Evolutionary conservation across 2,797 vertebrate species (phyloP), one percentile per base, ranked within the genome.

Genomic region (Morus bassanus): DNA sequence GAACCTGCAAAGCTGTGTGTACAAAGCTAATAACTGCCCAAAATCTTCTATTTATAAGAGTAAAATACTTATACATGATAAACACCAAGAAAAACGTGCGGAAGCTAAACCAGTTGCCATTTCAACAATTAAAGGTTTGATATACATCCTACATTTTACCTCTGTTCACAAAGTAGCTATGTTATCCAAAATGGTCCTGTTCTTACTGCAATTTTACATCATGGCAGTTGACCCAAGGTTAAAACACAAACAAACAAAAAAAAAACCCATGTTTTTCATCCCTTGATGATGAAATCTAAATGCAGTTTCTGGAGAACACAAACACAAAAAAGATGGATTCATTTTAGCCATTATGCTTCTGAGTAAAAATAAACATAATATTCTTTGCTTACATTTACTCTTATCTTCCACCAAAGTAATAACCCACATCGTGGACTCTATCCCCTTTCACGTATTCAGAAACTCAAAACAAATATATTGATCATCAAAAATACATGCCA

Each of bases 1-100:
- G 39, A 73, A 46, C 23, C 27, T 1, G 0, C 21, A 84, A 89
- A 83, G 37, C 9, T 65, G 17, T 1, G 3, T 0, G 0, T n/a
- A 79, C 27, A 78, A 64, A 56, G 53, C 53, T 53, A 31, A 6
- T 30, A 75, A 70, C 15, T 48, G 27, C 65, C 30, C 7, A 4
- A 84, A 85, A 39, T 67, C 69, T 80, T 75, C 48, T n/a, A 2
- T 19, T 60, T 7, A 1, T 46, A 46, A 33, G 5, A 61, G 6
- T 35, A 82, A 64, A 46, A 22, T 59, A 31, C 39, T 87, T 41
- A 33, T 3, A 56, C 13, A 33, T 23, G 41, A 56, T 11, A 61
- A 84, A 33, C 9, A 51, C 14, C 3, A 87, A 27, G 33, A 79
- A 65, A 37, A 64, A 60, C 5, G 13, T 74, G 61, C 60, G 35